Base-by-base conservation (phyloP, 2,113 vertebrate genomes). In the Aplodontia rufa region DNA sequence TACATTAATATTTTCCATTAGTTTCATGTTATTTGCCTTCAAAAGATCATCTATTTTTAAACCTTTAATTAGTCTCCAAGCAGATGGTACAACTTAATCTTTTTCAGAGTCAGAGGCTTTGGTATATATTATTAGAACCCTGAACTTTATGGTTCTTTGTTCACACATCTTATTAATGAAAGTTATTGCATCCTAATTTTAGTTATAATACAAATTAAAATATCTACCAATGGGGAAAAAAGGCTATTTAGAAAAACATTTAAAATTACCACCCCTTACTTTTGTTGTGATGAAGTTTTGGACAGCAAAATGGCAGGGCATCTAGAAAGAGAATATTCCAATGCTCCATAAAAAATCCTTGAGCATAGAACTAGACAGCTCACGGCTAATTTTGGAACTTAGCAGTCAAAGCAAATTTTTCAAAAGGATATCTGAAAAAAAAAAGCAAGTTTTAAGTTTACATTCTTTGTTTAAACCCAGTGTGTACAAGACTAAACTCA, bases 31-130 rank as follows among this genome's bases (percentile, higher is more conserved):
- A 80, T 92, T 94, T 96, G 87, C 87, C 72, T 96, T 92, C 47
- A 91, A 95, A 97, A 97, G 93, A 91, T 91, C 71, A 82, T 96
- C 93, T 97, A 95, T 97, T 97, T 97, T 97, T 97, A 97, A 96
- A 64, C 95, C 90, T 93, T 95, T 94, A 97, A 96, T 96, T 97
- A 95, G 76, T 90, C n/a, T 69, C 84, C 79, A 97, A 78, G 90
- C 96, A 97, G 92, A 95, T 96, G 94, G 90, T 68, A 93, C 10
- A 93, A 87, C 53, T 94, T 92, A 90, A 87, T 85, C 35, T 79
- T 45, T 89, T 91, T 84, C 79, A 72, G 91, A 92, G 68, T 85
- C 71, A 62, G 47, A 93, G 60, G 68, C 85, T 93, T 94, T 96
- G 66, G 75, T 83, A 37, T 86, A 42, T 94, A 40, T 86, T 95